Evolutionary conservation across 2,113 vertebrate species (phyloP).

Genomic region (Nettapus auritus): DNA sequence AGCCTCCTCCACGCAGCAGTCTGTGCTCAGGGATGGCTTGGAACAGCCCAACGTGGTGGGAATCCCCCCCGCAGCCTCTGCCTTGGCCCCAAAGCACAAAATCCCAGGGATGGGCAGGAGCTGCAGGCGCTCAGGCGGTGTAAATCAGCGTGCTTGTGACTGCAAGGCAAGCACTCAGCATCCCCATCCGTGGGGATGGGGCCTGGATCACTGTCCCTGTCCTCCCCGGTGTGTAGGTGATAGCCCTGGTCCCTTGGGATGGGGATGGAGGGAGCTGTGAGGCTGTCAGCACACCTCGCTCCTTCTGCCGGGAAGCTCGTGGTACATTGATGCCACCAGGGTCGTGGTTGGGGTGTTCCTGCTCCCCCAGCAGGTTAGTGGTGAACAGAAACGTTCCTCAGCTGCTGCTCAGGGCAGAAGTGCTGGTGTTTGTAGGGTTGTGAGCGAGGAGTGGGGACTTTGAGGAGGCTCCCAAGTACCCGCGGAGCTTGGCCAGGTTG

Average conservation of each 20-base stretch:
- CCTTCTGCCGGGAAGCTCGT: background rate
- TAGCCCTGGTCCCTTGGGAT: background rate
- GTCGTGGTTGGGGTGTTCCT: background rate
- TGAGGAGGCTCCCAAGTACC: background rate
- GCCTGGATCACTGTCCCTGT: background rate
- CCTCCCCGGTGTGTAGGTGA: background rate
- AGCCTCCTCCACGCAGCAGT: background rate
- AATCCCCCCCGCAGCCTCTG: conserved; percentile 13
- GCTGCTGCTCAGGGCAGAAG: background rate
- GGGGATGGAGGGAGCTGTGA: background rate
- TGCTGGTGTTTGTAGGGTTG: background rate
- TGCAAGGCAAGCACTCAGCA: background rate
- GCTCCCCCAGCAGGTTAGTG: background rate
- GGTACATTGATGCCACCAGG: background rate
- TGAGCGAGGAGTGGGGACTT: rapidly evolving
- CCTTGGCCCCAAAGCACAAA: background rate
- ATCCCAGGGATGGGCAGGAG: rapidly evolving
- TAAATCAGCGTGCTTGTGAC: background rate
- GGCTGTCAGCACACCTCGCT: background rate
- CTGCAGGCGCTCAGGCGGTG: rapidly evolving
- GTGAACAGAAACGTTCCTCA: background rate
- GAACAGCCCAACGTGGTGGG: background rate
- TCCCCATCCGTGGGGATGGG: background rate
- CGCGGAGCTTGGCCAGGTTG: background rate
- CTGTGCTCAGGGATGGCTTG: background rate